A percentile compares a stretch with the other conserved stretches of the same genome.
These are phyloP conservation scores for Psittacula cyanocephala DNA, from an alignment of 2,113 vertebrate species.

Conservation along the genomic window DNA sequence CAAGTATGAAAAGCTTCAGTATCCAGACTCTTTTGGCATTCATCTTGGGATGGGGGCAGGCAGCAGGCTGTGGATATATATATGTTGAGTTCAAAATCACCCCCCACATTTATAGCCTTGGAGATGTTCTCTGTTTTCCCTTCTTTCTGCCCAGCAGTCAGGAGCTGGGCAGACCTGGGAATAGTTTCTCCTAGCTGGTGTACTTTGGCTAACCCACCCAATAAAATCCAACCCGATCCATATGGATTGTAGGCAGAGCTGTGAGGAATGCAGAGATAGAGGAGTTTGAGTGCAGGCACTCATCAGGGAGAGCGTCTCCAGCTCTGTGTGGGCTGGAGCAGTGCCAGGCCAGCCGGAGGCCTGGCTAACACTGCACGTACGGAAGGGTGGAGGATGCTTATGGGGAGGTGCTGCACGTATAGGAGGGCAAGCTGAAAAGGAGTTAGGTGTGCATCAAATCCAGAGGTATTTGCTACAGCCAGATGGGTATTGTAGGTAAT, in stretches of 20 bases:
- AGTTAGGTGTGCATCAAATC: fast-evolving
- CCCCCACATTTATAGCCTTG: not conserved
- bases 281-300: not conserved
- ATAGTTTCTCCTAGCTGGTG: not conserved
- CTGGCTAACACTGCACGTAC: not conserved
- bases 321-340: conserved; percentile 65
- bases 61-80: not conserved
- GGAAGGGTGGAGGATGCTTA: not conserved
- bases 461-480: not conserved
- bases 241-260: not conserved
- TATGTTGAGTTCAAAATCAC: no score
- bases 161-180: not conserved
- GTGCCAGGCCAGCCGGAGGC: conserved; percentile 43
- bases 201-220: conserved; percentile 51
- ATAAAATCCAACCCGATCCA: not conserved
- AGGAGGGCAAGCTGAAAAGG: not conserved
- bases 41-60: not conserved
- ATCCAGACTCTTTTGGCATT: not conserved
- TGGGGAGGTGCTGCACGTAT: not conserved
- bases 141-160: not conserved
- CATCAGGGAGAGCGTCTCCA: conserved; percentile 1
- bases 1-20: not conserved
- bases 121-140: not conserved
- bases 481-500: not conserved
- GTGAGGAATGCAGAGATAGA: conserved; percentile 40